Conservation (phyloP, 1,140 invertebrate species). For the Hirudo medicinalis region DNA sequence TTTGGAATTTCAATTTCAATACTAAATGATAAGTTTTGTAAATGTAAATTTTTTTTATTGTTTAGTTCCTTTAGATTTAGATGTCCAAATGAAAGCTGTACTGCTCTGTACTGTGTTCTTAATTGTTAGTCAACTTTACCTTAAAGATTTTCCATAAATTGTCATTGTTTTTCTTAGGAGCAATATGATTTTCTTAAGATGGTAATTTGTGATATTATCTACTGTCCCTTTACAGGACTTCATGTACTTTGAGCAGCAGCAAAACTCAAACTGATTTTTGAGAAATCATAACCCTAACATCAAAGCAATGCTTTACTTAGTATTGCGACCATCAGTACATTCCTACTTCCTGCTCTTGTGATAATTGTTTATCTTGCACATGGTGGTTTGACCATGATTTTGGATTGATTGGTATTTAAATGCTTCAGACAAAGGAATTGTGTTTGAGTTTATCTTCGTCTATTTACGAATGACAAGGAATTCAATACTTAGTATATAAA, state of each 20-base stretch:
- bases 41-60: not conserved
- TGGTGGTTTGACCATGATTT: too few relatives aligned
- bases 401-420: not conserved
- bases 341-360: too few relatives aligned
- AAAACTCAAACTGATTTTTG: not conserved
- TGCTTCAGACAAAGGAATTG: too few relatives aligned
- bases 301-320: too few relatives aligned
- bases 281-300: too few relatives aligned
- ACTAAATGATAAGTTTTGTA: not conserved
- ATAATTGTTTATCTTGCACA: too few relatives aligned
- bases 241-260: conserved; percentile 6
- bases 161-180: not conserved
- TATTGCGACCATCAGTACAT: too few relatives aligned
- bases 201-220: not conserved
- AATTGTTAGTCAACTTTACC: conserved; percentile 10
- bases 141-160: not conserved
- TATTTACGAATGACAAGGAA: too few relatives aligned
- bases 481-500: too few relatives aligned
- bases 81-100: conserved; percentile 9
- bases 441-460: too few relatives aligned
- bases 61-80: conserved; percentile 18
- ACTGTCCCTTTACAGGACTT: not conserved
- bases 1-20: not conserved
- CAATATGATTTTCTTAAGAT: not conserved
- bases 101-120: conserved; percentile 5